Conservation (phyloP, 2,113 vertebrate species). For the cattle (Bos taurus) region DNA sequence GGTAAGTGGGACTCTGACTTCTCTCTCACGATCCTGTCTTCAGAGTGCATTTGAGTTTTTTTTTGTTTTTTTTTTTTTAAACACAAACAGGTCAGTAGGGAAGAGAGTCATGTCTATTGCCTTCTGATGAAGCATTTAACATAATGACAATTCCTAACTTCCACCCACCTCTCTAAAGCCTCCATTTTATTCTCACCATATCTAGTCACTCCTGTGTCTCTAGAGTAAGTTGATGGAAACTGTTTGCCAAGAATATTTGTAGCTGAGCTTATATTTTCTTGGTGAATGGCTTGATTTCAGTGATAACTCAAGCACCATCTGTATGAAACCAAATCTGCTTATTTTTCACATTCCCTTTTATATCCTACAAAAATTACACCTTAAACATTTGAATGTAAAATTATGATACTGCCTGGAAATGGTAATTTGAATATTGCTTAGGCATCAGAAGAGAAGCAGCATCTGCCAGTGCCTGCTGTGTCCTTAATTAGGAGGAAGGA, state of each 20-base stretch:
- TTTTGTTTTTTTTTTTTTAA: background rate
- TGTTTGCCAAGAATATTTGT: constrained; percentile 53
- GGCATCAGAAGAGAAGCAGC: constrained; percentile 45
- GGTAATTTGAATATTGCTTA: constrained; percentile 63
- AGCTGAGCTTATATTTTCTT: constrained; percentile 65
- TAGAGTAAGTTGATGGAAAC: constrained; percentile 46
- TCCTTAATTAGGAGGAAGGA: background rate
- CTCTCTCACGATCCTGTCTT: background rate
- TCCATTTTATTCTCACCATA: constrained; percentile 1
- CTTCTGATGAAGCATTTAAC: constrained; percentile 27
- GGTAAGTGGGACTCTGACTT: background rate
- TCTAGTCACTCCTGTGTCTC: constrained; percentile 16
- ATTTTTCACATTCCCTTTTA: constrained; percentile 70
- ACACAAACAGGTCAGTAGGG: background rate
- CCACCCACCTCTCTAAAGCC: background rate
- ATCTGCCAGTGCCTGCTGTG: constrained; percentile 39
- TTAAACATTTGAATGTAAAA: constrained; percentile 64
- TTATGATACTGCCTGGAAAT: constrained; percentile 51
- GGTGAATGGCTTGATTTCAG: constrained; percentile 53
- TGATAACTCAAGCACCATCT: constrained; percentile 67
- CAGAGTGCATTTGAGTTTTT: background rate
- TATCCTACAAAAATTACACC: constrained; percentile 49
- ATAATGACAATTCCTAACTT: constrained; percentile 32
- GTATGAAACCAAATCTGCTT: constrained; percentile 55
- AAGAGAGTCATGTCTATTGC: background rate